Percentiles rank a stretch among this genome's conserved stretches.
phyloP scores from a whole-genome alignment of 2,113 vertebrate genomes.

The Rhea americana region DNA sequence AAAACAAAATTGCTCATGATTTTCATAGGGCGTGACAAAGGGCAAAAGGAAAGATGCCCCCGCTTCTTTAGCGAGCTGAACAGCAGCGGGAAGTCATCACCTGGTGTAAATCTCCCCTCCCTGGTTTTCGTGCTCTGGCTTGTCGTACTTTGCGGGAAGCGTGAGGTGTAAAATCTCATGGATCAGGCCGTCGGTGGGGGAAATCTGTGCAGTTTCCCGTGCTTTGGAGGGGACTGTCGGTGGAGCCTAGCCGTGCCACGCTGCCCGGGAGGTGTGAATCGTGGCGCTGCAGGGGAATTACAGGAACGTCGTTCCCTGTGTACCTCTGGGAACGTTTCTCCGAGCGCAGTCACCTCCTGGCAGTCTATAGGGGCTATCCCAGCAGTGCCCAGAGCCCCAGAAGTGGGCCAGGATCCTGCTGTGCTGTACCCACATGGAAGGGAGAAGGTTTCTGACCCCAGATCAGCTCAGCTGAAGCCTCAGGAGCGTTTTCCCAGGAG shows the following conservation, averaged over 20 bases:
- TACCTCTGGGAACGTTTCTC: too few relatives aligned
- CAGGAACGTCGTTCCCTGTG: not conserved
- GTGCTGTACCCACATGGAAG: not conserved
- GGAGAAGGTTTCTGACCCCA: not conserved
- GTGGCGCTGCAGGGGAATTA: rapidly evolving
- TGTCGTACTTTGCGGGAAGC: not conserved
- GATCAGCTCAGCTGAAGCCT: not conserved
- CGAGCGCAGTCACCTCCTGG: rapidly evolving
- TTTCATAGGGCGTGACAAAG: not conserved
- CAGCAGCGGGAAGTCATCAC: rapidly evolving
- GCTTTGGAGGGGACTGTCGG: not conserved
- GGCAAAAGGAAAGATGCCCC: not conserved
- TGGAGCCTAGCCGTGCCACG: rapidly evolving
- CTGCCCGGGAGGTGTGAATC: not conserved
- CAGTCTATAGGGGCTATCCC: not conserved
- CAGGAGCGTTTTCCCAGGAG: not conserved
- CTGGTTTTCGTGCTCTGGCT: not conserved
- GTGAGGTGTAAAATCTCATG: not conserved
- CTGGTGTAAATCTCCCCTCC: not conserved
- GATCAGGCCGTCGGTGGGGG: rapidly evolving
- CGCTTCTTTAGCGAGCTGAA: not conserved
- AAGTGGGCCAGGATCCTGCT: not conserved
- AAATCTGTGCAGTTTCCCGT: not conserved
- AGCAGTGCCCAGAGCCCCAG: not conserved
- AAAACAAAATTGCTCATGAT: not conserved